Conservation (phyloP, 1,140 invertebrate genomes). For the Mycetomoellerius zeteki region DNA sequence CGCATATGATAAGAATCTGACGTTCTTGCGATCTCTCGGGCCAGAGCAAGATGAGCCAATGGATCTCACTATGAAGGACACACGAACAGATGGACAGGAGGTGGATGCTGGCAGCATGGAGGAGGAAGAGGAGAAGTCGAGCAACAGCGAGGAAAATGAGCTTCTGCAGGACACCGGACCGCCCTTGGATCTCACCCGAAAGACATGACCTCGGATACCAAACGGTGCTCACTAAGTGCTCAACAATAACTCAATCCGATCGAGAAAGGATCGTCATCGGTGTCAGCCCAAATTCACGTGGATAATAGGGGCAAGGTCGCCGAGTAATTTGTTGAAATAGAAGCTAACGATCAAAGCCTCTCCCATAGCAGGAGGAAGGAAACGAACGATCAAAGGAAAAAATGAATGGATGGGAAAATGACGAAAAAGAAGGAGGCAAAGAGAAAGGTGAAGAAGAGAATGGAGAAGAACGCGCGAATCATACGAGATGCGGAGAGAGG, state of each 20-base stretch:
- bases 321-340: not conserved
- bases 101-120: conserved; percentile 61
- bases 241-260: conserved; percentile 56
- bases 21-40: conserved; percentile 82
- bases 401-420: not conserved
- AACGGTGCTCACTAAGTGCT: conserved; percentile 62
- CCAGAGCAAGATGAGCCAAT: conserved; percentile 91
- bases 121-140: conserved; percentile 75
- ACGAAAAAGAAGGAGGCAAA: not conserved
- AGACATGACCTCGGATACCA: conserved; percentile 84
- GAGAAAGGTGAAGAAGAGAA: conserved; percentile 3
- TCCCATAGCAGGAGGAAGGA: not conserved
- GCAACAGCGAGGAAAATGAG: conserved; percentile 83
- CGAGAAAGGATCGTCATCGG: conserved; percentile 23
- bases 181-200: conserved; percentile 90
- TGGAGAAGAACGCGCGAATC: conserved; percentile 21
- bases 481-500: conserved; percentile 16
- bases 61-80: conserved; percentile 91
- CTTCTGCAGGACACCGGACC: conserved; percentile 83
- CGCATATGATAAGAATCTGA: conserved; percentile 80
- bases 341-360: not conserved
- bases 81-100: conserved; percentile 84
- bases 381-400: not conserved
- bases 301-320: not conserved
- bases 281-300: conserved; percentile 14